Conservation (phyloP, 2,113 vertebrate species). For the Brachionichthys hirsutus region DNA sequence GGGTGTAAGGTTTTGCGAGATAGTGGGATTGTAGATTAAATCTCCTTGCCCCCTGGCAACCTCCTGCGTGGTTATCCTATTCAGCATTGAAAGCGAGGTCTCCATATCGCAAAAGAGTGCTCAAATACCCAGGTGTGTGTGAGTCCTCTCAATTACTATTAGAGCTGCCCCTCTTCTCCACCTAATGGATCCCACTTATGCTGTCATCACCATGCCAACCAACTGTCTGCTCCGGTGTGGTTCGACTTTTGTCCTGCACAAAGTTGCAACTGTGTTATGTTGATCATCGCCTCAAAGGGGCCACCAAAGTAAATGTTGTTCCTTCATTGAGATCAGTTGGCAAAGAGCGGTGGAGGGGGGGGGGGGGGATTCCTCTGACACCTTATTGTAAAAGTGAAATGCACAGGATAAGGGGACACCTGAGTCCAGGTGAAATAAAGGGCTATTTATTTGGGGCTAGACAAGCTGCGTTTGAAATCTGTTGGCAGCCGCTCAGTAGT, state of each 20-base stretch:
- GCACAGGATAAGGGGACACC: conserved; percentile 61
- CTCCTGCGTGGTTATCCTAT: conserved; percentile 71
- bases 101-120: conserved; percentile 35
- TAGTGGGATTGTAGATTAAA: conserved; percentile 59
- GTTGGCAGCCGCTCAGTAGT: conserved; percentile 57
- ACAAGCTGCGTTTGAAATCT: conserved; percentile 54
- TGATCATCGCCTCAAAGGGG: conserved; percentile 59
- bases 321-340: conserved; percentile 49
- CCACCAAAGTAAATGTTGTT: conserved; percentile 52
- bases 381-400: conserved; percentile 59
- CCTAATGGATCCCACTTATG: conserved; percentile 71
- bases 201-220: conserved; percentile 77
- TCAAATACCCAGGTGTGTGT: conserved; percentile 57
- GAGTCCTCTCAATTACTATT: conserved; percentile 64
- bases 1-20: conserved; percentile 72
- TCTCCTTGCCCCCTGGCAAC: conserved; percentile 43
- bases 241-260: conserved; percentile 51
- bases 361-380: conserved; percentile 31
- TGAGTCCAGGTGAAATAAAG: conserved; percentile 63
- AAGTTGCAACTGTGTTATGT: conserved; percentile 48
- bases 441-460: conserved; percentile 52
- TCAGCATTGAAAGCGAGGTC: conserved; percentile 55
- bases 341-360: background rate
- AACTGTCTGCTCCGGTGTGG: conserved; percentile 58
- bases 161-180: conserved; percentile 51